Evolutionary conservation across 2,888 invertebrate genomes (phyloP), one percentile per base, ranked within the genome.

Genomic region (Saturnia pavonia): DNA sequence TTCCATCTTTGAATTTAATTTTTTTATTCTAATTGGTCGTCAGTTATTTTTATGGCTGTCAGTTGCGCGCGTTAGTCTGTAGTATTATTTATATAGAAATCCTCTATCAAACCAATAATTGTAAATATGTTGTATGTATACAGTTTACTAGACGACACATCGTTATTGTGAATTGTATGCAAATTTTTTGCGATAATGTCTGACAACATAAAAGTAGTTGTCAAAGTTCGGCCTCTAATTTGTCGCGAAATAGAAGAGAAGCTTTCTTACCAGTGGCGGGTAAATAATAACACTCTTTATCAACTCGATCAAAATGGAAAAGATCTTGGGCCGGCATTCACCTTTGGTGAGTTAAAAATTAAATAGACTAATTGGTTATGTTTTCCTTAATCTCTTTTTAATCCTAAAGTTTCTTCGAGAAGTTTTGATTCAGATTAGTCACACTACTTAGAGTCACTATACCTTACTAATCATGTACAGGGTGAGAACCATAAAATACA

Each of bases 171-270:
- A 75, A 70, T 63, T 74, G 70, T 73, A 72, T 72, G 71, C 16
- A 72, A 77, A 72, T 77, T 54, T 66, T 66, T 76, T 78, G 80
- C 80, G 80, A 74, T 76, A 70, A 95, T 95, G 95, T 94, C 95
- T 82, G 94, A 95, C 83, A 96, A 95, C 83, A 96, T 97, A 69
- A 96, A 96, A 94, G 97, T 97, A 70, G 96, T 96, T 72, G 96
- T 97, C 73, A 96, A 96, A 92, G 94, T 96, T 74, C 94, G 97
- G 67, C 96, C 96, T 34, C 84, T 96, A 14, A 95, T 96, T 78
- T 87, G 93, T 78, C 94, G 96, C 68, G 97, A 97, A 88, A 90
- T 94, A 68, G 95, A 95, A 60, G 94, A 95, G 9, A 94, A 95
- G 78, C 88, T 94, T 69, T 83, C 88, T 11, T 88, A 92, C 73